phyloP scores from a whole-genome alignment of 2,888 invertebrate genomes.

The Unio pictorum region DNA sequence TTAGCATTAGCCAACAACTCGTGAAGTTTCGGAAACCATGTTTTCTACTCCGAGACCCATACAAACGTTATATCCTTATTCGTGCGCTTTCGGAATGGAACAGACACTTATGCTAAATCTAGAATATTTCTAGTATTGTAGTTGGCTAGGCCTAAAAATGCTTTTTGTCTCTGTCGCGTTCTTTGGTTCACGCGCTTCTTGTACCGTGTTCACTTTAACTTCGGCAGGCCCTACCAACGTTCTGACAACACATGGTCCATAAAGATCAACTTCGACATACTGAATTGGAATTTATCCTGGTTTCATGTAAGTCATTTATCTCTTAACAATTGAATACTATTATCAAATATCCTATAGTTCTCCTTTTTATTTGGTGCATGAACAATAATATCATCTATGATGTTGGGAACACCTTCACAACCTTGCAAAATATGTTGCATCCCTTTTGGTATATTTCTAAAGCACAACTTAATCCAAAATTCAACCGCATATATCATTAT shows the following conservation, averaged over 20 bases:
- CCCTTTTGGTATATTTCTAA: conserved; percentile 3
- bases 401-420: conserved; percentile 13
- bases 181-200: conserved; percentile 11
- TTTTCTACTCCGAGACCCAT: conserved; percentile 16
- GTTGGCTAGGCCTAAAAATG: background rate
- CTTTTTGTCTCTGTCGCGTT: conserved; percentile 9
- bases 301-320: conserved; percentile 16
- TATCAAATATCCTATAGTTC: conserved; percentile 3
- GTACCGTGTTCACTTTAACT: conserved; percentile 9
- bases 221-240: conserved; percentile 3
- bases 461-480: conserved; percentile 4
- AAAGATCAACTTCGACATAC: conserved; percentile 9
- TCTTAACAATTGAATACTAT: conserved; percentile 5
- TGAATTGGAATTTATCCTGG: conserved; percentile 15
- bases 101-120: conserved; percentile 16
- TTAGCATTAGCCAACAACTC: conserved; percentile 11
- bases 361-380: conserved; percentile 7
- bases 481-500: conserved; percentile 4
- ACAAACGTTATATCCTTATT: conserved; percentile 8
- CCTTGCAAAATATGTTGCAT: background rate
- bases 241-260: conserved; percentile 19
- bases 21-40: conserved; percentile 15
- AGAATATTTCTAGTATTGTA: conserved; percentile 13
- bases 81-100: conserved; percentile 15
- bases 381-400: conserved; percentile 9